Conservation (phyloP, 2,113 vertebrate genomes). For the Falco punctatus region DNA sequence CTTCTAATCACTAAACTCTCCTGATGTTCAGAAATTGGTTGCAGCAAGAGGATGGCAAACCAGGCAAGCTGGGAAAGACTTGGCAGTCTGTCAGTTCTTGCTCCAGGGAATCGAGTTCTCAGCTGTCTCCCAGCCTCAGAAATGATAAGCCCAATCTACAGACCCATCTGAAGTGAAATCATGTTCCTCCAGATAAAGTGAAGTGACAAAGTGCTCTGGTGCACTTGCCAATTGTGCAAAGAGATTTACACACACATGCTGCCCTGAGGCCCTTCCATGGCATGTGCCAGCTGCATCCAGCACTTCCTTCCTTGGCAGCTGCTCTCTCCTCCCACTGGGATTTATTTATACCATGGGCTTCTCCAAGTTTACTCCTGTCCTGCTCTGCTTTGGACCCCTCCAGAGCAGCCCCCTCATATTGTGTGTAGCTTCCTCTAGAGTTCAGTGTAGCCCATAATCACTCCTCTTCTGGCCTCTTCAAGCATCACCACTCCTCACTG, state of each 20-base stretch:
- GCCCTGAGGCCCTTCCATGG: not conserved
- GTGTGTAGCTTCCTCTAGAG: not conserved
- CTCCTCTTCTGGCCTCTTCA: not conserved
- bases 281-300: not conserved
- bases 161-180: constrained; percentile 27
- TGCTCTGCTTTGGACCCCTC: not conserved
- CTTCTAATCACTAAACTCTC: not conserved
- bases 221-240: not conserved
- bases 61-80: not conserved
- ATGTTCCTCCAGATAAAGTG: not conserved
- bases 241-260: not conserved
- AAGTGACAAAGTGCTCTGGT: constrained; percentile 3
- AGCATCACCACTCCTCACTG: rapidly evolving
- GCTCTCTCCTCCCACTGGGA: not conserved
- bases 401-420: not conserved
- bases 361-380: not conserved
- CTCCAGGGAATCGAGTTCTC: constrained; percentile 16
- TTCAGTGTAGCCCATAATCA: not conserved
- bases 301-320: not conserved
- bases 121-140: constrained; percentile 26
- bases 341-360: not conserved
- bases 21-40: not conserved
- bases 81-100: constrained; percentile 2
- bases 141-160: constrained; percentile 42
- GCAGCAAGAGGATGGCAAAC: not conserved